Percentiles rank a stretch among this genome's conserved stretches.
Conservation (phyloP, 1,140 invertebrate species). For the Physella acuta region DNA sequence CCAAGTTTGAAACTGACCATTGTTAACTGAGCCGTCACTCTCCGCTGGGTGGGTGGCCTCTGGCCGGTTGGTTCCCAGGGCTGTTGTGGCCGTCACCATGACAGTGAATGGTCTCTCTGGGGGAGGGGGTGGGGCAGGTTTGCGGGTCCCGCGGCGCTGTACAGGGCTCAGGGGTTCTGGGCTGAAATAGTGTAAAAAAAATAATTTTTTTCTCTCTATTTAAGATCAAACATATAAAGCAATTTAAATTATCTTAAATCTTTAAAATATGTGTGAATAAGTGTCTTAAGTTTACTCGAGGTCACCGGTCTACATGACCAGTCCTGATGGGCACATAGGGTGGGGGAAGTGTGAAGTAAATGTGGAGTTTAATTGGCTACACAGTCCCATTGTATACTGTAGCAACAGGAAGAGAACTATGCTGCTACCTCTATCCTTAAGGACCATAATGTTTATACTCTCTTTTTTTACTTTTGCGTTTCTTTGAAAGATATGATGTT, state of each 20-base stretch:
- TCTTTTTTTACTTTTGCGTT: too few relatives aligned
- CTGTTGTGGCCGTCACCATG: conserved; percentile 43
- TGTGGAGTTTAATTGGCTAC: too few relatives aligned
- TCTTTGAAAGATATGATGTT: too few relatives aligned
- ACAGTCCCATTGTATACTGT: too few relatives aligned
- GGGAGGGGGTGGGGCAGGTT: conserved; percentile 51
- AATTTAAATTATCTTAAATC: background rate
- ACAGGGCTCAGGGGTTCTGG: conserved; percentile 30
- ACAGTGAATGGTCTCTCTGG: conserved; percentile 44
- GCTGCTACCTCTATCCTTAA: too few relatives aligned
- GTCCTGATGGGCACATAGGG: too few relatives aligned
- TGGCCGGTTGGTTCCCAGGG: conserved; percentile 24
- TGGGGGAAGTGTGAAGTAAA: too few relatives aligned
- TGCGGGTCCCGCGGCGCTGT: conserved; percentile 37
- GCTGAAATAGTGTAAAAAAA: conserved; percentile 6
- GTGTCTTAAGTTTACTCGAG: too few relatives aligned
- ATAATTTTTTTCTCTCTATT: too few relatives aligned
- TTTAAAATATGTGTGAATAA: background rate
- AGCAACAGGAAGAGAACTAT: too few relatives aligned
- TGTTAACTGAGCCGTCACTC: conserved; percentile 12
- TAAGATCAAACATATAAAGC: background rate
- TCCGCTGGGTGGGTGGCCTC: conserved; percentile 29
- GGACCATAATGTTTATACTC: too few relatives aligned
- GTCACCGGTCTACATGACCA: background rate
- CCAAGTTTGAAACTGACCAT: conserved; percentile 38